Evolutionary conservation across 2,113 vertebrate species (phyloP), one percentile per base, ranked within the genome.

Genomic region (Cyanistes caeruleus): DNA sequence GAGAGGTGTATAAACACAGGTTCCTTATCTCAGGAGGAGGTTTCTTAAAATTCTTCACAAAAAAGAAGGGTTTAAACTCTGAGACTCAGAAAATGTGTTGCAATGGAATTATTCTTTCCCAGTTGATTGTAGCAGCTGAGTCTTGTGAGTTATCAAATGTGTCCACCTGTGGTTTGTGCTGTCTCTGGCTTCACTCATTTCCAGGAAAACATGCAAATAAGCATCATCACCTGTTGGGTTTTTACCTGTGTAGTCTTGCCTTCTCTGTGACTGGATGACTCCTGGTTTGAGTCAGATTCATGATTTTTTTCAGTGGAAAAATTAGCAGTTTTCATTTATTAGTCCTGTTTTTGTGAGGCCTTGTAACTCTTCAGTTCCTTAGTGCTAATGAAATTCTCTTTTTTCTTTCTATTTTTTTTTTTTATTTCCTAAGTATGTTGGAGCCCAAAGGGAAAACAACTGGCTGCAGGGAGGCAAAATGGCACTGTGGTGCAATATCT

Each of bases 371-470:
- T 5, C 15, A 12, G 10, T 70, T 80, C 37, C 58, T 89, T 17
- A 39, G 24, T 15, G 12, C 33, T 95, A 68, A 91, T 46, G 16
- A 84, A 70, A 55, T 75, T 48, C 0, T 96, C 39, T 95, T 92
- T 88, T 44, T 28, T n/a, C n/a, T 37, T 79, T 95, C 5, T 15
- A 41, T 41, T 95, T 89, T 25, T 28, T 44, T 49, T 49, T 46
- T 95, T 60, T 84, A 2, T 10, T 39, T 39, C 15, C 27, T 84
- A 39, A 99, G 99, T 99, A 84, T 99, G 99, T 96, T 99, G 99
- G 99, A 99, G 99, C 96, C 99, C 99, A 11, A 99, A 99, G 97
- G 99, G 99, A 69, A 99, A 99, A 95, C 99, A 99, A 49, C 97
- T 99, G 35, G 99, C 99, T 39, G 99, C 98, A 25, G 99, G 99